phyloP scores from a whole-genome alignment of 1,140 invertebrate genomes.

The Neomicropteryx cornuta region DNA sequence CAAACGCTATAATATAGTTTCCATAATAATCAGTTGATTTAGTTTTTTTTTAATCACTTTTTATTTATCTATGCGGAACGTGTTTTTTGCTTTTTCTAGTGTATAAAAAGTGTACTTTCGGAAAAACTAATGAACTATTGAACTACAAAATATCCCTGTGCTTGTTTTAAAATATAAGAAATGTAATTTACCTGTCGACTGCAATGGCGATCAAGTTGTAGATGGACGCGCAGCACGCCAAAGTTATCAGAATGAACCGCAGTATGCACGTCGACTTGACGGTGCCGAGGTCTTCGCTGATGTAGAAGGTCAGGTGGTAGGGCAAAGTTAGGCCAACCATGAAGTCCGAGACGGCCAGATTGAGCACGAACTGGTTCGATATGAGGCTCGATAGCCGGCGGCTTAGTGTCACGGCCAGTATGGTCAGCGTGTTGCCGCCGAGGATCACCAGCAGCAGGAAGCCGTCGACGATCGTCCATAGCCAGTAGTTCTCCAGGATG shows the following conservation, averaged over 20 bases:
- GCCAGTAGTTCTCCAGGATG: conserved; percentile 36
- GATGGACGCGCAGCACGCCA: conserved; percentile 64
- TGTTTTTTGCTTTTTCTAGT: too few species aligned
- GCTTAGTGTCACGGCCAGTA: conserved; percentile 54
- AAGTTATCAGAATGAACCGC: conserved; percentile 57
- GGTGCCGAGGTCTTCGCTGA: conserved; percentile 41
- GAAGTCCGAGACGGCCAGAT: conserved; percentile 60
- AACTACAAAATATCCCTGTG: too few species aligned
- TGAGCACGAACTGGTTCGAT: conserved; percentile 63
- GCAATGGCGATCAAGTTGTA: conserved; percentile 75
- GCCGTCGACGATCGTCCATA: conserved; percentile 50
- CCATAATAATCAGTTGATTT: too few species aligned
- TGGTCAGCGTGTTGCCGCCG: conserved; percentile 58
- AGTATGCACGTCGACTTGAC: conserved; percentile 50
- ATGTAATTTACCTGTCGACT: conserved; percentile 49
- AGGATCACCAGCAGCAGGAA: conserved; percentile 53
- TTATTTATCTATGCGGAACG: too few species aligned
- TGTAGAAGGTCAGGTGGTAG: conserved; percentile 62
- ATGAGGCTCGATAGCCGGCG: conserved; percentile 49
- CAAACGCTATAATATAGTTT: too few species aligned
- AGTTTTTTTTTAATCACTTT: too few species aligned
- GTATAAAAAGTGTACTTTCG: too few species aligned
- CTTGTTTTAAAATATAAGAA: conserved; percentile 1
- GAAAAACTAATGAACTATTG: too few species aligned
- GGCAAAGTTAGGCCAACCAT: conserved; percentile 60